phyloP scores from a whole-genome alignment of 64 coral and sea anemone species.

The Stichodactyla helianthus region DNA sequence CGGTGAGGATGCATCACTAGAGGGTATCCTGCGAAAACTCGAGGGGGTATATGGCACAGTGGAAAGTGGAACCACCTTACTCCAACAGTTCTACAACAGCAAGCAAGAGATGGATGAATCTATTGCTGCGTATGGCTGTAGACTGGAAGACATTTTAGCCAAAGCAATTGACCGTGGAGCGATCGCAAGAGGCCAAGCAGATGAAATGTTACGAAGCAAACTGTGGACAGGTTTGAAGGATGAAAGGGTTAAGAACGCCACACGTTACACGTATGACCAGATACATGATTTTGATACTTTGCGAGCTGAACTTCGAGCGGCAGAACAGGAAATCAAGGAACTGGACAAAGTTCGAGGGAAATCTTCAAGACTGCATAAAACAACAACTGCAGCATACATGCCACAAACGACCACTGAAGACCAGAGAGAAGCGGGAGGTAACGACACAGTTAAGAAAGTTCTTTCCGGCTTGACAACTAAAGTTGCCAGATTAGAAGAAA shows the following conservation, averaged over 20 bases:
- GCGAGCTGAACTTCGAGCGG: background rate
- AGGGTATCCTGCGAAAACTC: background rate
- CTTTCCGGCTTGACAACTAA: background rate
- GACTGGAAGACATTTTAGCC: background rate
- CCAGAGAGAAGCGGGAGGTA: background rate
- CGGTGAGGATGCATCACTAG: background rate
- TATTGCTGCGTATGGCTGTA: background rate
- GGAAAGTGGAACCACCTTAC: too few relatives aligned
- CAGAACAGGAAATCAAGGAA: background rate
- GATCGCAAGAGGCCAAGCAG: background rate
- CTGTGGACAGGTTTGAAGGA: slow-evolving; percentile 5
- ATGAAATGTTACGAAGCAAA: background rate
- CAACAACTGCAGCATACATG: background rate
- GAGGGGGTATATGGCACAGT: background rate
- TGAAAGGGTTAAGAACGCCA: background rate
- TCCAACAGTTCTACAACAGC: background rate
- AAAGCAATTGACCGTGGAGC: background rate
- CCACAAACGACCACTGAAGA: background rate
- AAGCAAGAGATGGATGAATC: background rate
- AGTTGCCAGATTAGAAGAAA: background rate
- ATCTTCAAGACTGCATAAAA: too few relatives aligned
- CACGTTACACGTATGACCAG: background rate
- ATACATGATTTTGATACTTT: background rate
- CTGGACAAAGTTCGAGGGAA: background rate
- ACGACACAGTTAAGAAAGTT: background rate